Evolutionary conservation across 1,140 invertebrate species (phyloP), one percentile per base, ranked within the genome.

Genomic region (Drosophila bifasciata): DNA sequence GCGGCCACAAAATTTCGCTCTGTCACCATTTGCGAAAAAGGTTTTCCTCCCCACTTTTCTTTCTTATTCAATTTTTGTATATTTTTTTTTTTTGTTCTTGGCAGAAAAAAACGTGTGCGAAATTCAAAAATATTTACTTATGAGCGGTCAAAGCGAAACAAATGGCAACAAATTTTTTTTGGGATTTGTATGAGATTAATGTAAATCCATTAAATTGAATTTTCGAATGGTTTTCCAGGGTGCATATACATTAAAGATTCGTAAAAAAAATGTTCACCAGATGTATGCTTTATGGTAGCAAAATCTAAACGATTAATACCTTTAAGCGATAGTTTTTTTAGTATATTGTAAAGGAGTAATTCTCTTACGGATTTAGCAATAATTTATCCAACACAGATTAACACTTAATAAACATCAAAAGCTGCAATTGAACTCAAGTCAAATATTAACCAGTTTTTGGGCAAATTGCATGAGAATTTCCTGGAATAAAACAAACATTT

Each of bases 21-120:
- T 61, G 80, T 85, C 80, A 84, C 76, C 77, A 69, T 80, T 85
- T 85, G 72, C 55, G 46, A 62, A 69, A 84, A 58, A 55, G 39
- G 43, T 46, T 56, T 56, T 52, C 17, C 36, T 11, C 13, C 21
- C 19, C 52, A 21, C 61, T 48, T 59, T 13, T 36, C 3, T 73
- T 68, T 76, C 8, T 52, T 69, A 77, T 77, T 79, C 72, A 79
- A 79, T 76, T 63, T 64, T 56, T 43, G 23, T 21, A n/a, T 43
- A 53, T 44, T 25, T 43, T 44, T 32, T 25, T 32, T 4, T 15
- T 55, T 55, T 40, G 50, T 19, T 70, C 51, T 11, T 15, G 9
- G 9, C 1, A n/a, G 13, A 8, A 17, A 21, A 39, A 72, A 73
- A 84, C 80, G 80, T 84, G 80, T 58, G 45, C 67, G 50, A 84